Base-by-base conservation (phyloP, 2,113 vertebrate genomes). In the Eidolon helvum region DNA sequence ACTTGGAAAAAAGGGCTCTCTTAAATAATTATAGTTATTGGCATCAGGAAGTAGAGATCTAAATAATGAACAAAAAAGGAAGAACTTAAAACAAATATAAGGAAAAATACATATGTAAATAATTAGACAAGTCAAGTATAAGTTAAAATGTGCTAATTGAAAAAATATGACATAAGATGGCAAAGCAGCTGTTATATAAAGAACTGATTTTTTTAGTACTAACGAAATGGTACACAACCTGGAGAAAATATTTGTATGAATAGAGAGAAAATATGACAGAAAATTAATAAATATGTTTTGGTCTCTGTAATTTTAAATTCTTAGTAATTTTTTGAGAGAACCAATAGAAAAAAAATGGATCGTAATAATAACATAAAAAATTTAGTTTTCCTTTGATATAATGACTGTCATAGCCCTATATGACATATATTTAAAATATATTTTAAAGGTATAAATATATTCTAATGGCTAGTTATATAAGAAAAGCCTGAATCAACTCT, bases 1-100 rank as follows among this genome's bases (percentile, higher is more conserved):
- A 33, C 30, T 3, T 87, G 6, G 3, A 80, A 61, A 55, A 63
- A 71, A 21, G 7, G 1, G 0, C 0, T 53, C 5, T 1, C 22
- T 53, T 65, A 68, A 16, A 16, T 24, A 94, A 57, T 18, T 78
- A 43, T 4, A 63, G 10, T 38, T 45, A 63, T 1, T 75, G 18
- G 6, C 12, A 38, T 75, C 11, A 75, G 4, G 11, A 63, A 85
- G 2, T 40, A 75, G 4, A 53, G 3, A 53, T 14, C 1, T 63
- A 78, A 78, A 40, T 21, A 75, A 43, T 48, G 12, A 71, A 68
- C 15, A 50, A 12, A 48, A 10, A 7, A 53, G 50, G 53, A 9
- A 6, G 68, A 40, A 88, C 4, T 4, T 30, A 45, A 72, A n/a
- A 28, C 18, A 61, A 33, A 26, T 2, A 12, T 38, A 53, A 35